phyloP scores from a whole-genome alignment of 2,797 vertebrate species.

The Nannoperca australis region DNA sequence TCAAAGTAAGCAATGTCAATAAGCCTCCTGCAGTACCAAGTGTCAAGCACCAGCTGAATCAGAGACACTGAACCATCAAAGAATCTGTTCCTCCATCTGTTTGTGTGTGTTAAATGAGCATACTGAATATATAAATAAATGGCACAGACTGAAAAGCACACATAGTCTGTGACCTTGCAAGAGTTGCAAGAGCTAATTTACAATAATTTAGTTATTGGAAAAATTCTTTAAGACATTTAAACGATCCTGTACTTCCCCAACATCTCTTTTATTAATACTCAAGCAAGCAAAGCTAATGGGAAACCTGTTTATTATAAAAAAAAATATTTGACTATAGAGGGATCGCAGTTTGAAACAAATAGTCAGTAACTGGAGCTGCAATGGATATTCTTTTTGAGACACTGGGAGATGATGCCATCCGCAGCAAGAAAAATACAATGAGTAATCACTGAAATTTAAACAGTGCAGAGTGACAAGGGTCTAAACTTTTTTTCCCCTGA shows the following conservation, averaged over 20 bases:
- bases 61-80: constrained; percentile 6
- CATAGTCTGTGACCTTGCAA: constrained; percentile 9
- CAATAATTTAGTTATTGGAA: neutral
- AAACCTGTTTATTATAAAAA: neutral
- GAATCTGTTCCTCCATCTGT: constrained; percentile 40
- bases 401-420: neutral
- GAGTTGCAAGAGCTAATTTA: neutral
- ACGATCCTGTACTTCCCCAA: neutral
- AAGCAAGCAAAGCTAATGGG: neutral
- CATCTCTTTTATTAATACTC: neutral
- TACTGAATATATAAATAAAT: constrained; percentile 22
- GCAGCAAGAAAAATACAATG: constrained; percentile 1
- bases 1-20: constrained; percentile 31
- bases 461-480: neutral
- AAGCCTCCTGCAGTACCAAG: neutral
- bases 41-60: constrained; percentile 25
- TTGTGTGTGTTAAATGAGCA: neutral
- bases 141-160: constrained; percentile 4
- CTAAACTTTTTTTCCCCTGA: neutral
- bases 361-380: neutral
- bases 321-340: neutral
- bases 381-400: neutral
- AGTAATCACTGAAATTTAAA: neutral
- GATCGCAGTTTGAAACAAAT: neutral
- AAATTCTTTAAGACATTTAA: constrained; percentile 5